A percentile compares a stretch with the other conserved stretches of the same genome.
Conservation (phyloP, 2,797 vertebrate genomes). For the Brachyalestes nurse region DNA sequence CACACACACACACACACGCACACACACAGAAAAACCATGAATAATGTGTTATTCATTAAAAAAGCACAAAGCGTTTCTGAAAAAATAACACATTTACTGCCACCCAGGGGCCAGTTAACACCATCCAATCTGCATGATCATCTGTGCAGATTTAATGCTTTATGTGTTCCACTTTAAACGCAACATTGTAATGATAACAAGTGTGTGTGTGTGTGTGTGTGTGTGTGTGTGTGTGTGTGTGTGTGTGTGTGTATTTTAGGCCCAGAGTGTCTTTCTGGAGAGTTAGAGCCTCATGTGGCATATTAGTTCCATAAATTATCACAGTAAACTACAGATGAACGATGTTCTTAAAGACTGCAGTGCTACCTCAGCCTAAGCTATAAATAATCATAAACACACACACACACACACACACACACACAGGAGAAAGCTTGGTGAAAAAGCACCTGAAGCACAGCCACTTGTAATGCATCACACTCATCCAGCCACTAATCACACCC, state of each 20-base stretch:
- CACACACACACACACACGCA: not conserved
- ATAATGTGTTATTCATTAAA: slow-evolving; percentile 4
- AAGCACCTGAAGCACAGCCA: too few species aligned
- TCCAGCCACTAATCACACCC: too few species aligned
- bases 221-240: too few species aligned
- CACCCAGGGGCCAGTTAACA: not conserved
- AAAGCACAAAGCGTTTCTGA: not conserved
- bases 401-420: too few species aligned
- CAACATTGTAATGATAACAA: too few species aligned
- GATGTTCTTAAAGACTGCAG: not conserved
- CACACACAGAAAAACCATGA: not conserved
- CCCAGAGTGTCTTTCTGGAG: too few species aligned
- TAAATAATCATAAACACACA: too few species aligned
- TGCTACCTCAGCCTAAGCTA: not conserved
- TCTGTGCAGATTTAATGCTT: too few species aligned
- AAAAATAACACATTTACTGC: not conserved
- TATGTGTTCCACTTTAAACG: not conserved
- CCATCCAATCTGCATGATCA: not conserved
- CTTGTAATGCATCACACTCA: too few species aligned
- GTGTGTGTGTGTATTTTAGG: too few species aligned
- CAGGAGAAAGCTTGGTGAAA: too few species aligned
- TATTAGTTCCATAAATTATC: not conserved
- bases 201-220: too few species aligned
- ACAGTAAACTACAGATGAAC: not conserved
- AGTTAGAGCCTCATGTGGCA: not conserved